These are phyloP conservation scores for Himalopsyche japonica DNA, from an alignment of 2,888 invertebrate species.

Conservation along the genomic window DNA sequence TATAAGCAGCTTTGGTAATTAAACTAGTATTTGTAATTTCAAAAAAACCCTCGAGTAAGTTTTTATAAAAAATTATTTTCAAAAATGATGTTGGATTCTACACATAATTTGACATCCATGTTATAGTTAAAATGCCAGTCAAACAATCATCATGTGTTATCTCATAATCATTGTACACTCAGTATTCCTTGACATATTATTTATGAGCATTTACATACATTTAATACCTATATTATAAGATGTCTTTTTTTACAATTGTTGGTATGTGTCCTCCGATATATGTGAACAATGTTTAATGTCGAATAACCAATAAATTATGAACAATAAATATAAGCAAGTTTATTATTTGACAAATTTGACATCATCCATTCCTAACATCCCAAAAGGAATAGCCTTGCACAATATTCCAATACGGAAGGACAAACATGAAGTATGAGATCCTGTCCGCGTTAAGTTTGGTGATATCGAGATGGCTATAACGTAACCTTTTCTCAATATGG, in stretches of 20 bases:
- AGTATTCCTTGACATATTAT: slow-evolving; percentile 38
- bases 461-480: too few species aligned
- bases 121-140: slow-evolving; percentile 29
- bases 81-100: not conserved
- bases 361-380: not conserved
- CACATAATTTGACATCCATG: not conserved
- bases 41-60: not conserved
- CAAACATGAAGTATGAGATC: too few species aligned
- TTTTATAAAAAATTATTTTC: slow-evolving; percentile 4
- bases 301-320: slow-evolving; percentile 40
- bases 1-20: slow-evolving; percentile 2
- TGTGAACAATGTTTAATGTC: slow-evolving; percentile 36
- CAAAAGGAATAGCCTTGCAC: not conserved
- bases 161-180: slow-evolving; percentile 26
- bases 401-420: too few species aligned
- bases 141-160: slow-evolving; percentile 20
- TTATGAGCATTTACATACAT: slow-evolving; percentile 39
- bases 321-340: slow-evolving; percentile 5
- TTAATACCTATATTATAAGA: slow-evolving; percentile 33
- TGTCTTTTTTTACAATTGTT: slow-evolving; percentile 37
- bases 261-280: slow-evolving; percentile 34
- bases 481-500: too few species aligned
- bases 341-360: not conserved
- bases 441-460: too few species aligned
- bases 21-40: not conserved